A percentile compares a stretch with the other conserved stretches of the same genome.
phyloP scores from a whole-genome alignment of 2,888 invertebrate genomes.

The Adelphocoris suturalis region DNA sequence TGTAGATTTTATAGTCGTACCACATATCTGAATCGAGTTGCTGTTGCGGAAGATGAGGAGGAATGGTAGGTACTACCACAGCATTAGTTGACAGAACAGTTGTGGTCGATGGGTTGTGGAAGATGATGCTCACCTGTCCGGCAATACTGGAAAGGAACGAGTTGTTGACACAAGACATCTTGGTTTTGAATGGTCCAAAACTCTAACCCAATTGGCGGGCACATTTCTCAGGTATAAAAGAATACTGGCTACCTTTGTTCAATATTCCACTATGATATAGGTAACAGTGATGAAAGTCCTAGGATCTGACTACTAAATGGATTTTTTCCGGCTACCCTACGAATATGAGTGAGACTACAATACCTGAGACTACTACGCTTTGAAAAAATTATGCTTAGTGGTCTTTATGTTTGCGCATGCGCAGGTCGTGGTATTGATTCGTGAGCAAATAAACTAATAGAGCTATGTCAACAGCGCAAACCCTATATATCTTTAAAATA shows the following conservation, averaged over 20 bases:
- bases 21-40: background rate
- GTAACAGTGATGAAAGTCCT: too few relatives aligned
- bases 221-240: background rate
- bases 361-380: too few relatives aligned
- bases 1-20: background rate
- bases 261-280: conserved; percentile 1
- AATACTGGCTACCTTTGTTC: background rate
- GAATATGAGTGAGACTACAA: too few relatives aligned
- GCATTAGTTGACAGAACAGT: background rate
- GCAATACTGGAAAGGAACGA: background rate
- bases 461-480: too few relatives aligned
- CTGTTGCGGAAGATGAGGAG: background rate
- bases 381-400: too few relatives aligned
- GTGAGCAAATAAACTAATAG: too few relatives aligned
- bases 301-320: too few relatives aligned
- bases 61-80: background rate
- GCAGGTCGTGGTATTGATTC: too few relatives aligned
- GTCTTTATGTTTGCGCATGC: too few relatives aligned
- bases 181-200: background rate
- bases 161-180: conserved; percentile 6
- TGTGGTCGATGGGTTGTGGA: background rate
- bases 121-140: background rate
- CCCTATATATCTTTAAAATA: too few relatives aligned
- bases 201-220: background rate
- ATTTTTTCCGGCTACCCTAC: too few relatives aligned